These are phyloP conservation scores for Hololepta plana DNA, from an alignment of 2,888 invertebrate species.

Conservation along the genomic window DNA sequence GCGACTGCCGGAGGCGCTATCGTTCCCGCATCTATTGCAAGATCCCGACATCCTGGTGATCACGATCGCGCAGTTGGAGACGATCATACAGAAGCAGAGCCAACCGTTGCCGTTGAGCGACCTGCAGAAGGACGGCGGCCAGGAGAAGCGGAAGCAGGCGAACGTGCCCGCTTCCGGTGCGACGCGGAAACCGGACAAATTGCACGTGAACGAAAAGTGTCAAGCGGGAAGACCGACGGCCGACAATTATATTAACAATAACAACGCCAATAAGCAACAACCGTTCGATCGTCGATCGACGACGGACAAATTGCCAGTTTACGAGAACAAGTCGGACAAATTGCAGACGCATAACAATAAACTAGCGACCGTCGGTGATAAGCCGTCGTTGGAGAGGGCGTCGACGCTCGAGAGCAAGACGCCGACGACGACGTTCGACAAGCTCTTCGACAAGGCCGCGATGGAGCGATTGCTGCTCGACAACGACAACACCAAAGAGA, in stretches of 20 bases:
- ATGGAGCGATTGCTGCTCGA: too few relatives aligned
- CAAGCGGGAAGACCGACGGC: too few relatives aligned
- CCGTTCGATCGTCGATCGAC: too few relatives aligned
- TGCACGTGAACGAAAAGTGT: too few relatives aligned
- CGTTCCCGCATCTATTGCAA: constrained; percentile 50
- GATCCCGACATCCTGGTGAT: constrained; percentile 66
- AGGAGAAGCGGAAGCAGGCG: not conserved
- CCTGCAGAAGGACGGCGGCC: constrained; percentile 18
- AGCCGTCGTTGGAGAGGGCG: too few relatives aligned
- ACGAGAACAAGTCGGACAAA: too few relatives aligned
- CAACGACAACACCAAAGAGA: constrained; percentile 7
- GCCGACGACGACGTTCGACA: too few relatives aligned
- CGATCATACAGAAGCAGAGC: constrained; percentile 37
- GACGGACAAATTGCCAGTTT: too few relatives aligned
- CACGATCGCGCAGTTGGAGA: constrained; percentile 54
- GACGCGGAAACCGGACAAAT: constrained; percentile 12
- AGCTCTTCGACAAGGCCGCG: constrained; percentile 12
- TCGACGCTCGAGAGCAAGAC: constrained; percentile 14
- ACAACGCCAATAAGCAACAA: too few relatives aligned
- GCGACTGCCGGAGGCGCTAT: constrained; percentile 53
- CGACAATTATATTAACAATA: too few relatives aligned
- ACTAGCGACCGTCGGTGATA: too few relatives aligned
- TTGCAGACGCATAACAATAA: too few relatives aligned
- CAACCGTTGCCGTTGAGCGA: constrained; percentile 17
- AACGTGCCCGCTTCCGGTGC: not conserved